These are phyloP conservation scores for Larimichthys polyactis DNA, from an alignment of 2,113 vertebrate species.

Conservation along the genomic window DNA sequence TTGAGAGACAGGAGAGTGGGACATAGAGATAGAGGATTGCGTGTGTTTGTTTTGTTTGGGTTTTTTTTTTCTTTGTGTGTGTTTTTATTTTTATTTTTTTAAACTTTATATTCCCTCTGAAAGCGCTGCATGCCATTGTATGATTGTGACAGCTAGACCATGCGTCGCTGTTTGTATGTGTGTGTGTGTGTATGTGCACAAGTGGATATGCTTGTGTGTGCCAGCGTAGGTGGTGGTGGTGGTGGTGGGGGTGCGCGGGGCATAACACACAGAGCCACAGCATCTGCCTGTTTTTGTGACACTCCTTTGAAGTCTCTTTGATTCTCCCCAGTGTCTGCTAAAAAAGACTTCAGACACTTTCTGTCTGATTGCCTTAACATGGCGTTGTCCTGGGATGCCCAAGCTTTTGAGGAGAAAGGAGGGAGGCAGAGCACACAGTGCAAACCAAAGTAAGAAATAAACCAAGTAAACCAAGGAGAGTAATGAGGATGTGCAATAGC, in stretches of 20 bases:
- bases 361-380: slow-evolving; percentile 75
- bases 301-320: slow-evolving; percentile 81
- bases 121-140: slow-evolving; percentile 26
- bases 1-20: slow-evolving; percentile 51
- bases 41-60: slow-evolving; percentile 13
- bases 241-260: slow-evolving; percentile 1
- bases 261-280: slow-evolving; percentile 54
- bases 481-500: slow-evolving; percentile 72
- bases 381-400: slow-evolving; percentile 75
- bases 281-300: slow-evolving; percentile 80
- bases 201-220: slow-evolving; percentile 38
- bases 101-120: slow-evolving; percentile 31
- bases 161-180: slow-evolving; percentile 31
- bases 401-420: slow-evolving; percentile 48
- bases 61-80: no score
- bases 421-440: slow-evolving; percentile 23
- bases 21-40: slow-evolving; percentile 21
- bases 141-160: slow-evolving; percentile 41
- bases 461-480: slow-evolving; percentile 43
- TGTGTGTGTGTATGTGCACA: slow-evolving; percentile 30
- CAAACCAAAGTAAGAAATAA: slow-evolving; percentile 48
- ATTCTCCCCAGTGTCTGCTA: slow-evolving; percentile 73
- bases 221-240: slow-evolving; percentile 21
- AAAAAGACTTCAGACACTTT: slow-evolving; percentile 80
- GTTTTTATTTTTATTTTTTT: not conserved